Conservation (phyloP, 2,113 vertebrate genomes). For the Hiodon alosoides region DNA sequence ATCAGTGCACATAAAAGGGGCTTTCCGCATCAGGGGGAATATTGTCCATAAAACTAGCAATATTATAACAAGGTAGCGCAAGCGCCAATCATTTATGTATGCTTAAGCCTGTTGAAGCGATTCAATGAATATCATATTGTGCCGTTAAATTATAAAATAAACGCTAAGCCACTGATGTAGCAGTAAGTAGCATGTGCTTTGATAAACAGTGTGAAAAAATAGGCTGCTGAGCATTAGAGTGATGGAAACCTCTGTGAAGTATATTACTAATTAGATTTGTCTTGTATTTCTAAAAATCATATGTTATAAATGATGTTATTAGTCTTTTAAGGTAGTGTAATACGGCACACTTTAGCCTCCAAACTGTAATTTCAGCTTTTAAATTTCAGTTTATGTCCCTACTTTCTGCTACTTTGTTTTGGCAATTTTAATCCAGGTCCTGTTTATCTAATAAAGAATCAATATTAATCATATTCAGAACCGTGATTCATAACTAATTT, state of each 20-base stretch:
- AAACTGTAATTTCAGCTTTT: too few relatives aligned
- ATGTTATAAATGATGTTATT: background rate
- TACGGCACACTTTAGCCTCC: background rate
- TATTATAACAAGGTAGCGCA: too few relatives aligned
- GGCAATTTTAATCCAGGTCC: too few relatives aligned
- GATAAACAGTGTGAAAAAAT: too few relatives aligned
- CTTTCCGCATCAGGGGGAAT: background rate
- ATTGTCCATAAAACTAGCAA: background rate
- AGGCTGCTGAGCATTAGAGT: background rate
- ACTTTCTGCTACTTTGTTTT: too few relatives aligned
- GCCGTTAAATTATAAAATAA: too few relatives aligned
- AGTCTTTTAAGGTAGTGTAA: background rate
- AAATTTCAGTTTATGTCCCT: too few relatives aligned
- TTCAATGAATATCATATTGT: background rate
- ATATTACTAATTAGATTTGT: background rate
- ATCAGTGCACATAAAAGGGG: conserved; percentile 48
- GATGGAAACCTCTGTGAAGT: background rate
- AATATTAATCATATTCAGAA: too few relatives aligned
- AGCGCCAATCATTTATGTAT: conserved; percentile 33
- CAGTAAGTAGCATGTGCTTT: background rate
- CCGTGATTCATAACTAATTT: too few relatives aligned
- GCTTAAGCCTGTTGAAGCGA: background rate
- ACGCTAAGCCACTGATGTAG: background rate
- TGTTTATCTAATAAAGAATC: too few relatives aligned
- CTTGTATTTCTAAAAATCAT: background rate